Percentiles rank a stretch among this genome's conserved stretches.
phyloP scores from a whole-genome alignment of 2,113 vertebrate genomes.

The Desmodus rotundus region DNA sequence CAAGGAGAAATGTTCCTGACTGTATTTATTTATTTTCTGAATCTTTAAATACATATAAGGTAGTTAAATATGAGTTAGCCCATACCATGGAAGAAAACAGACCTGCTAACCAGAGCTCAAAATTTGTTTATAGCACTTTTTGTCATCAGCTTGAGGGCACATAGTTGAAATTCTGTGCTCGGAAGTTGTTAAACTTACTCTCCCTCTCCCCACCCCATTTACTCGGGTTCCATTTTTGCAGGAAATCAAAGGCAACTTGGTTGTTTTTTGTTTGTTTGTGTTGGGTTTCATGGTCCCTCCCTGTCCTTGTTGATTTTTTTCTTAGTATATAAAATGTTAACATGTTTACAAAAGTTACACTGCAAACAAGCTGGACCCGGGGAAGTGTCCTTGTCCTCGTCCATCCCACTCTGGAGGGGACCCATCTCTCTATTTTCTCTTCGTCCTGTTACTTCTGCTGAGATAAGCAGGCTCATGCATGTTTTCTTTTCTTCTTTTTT shows the following conservation, averaged over 20 bases:
- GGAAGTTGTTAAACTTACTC: background rate
- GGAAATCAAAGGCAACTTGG: background rate
- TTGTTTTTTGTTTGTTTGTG: background rate
- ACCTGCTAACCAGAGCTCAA: background rate
- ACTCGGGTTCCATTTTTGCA: background rate
- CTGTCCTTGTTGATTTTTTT: background rate
- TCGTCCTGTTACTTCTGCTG: background rate
- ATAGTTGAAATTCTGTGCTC: background rate
- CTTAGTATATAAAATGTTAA: background rate
- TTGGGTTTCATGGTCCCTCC: background rate
- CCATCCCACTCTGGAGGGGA: fast-evolving
- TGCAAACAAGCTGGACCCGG: background rate
- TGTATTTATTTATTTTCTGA: background rate
- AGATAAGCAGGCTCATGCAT: background rate
- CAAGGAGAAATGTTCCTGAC: background rate
- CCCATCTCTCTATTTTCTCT: background rate
- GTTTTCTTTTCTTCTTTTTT: background rate
- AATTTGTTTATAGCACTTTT: background rate
- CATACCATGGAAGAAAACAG: background rate
- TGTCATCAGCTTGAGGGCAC: background rate
- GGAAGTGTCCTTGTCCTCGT: background rate
- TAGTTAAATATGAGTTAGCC: background rate
- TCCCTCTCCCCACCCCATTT: background rate
- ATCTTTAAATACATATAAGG: background rate
- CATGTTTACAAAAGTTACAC: background rate